These are phyloP conservation scores for Dendrocopos noguchii DNA, from an alignment of 2,113 vertebrate species.

Conservation along the genomic window DNA sequence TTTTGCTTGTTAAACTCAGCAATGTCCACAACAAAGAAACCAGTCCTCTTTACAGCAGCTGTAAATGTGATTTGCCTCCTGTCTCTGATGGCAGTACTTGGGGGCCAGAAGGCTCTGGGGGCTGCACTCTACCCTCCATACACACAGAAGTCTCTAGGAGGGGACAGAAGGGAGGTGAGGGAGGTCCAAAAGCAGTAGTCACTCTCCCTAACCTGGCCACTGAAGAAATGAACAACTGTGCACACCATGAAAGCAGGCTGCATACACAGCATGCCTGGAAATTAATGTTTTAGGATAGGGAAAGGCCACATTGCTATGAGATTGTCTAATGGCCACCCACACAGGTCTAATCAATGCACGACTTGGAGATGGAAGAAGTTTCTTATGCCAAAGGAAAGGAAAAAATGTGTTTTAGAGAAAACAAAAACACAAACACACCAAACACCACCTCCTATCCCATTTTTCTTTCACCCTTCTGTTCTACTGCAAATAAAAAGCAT, in stretches of 20 bases:
- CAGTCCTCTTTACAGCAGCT: neutral
- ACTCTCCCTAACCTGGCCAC: neutral
- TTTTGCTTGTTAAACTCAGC: neutral
- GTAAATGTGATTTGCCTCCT: neutral
- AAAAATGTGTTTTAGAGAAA: neutral
- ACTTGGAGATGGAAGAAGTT: neutral
- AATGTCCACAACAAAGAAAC: neutral
- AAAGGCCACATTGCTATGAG: neutral
- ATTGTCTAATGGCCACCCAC: neutral
- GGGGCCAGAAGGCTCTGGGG: rapidly evolving
- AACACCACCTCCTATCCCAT: neutral
- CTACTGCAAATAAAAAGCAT: neutral
- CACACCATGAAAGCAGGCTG: neutral
- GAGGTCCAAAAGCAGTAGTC: neutral
- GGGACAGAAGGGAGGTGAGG: neutral
- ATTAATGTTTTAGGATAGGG: neutral
- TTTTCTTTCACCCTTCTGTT: neutral
- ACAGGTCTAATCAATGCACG: neutral
- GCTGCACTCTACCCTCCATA: neutral
- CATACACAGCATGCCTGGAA: neutral
- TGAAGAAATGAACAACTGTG: neutral
- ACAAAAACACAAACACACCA: neutral
- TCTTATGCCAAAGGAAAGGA: neutral
- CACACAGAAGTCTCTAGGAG: neutral
- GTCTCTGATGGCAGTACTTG: neutral